phyloP scores from a whole-genome alignment of 2,797 vertebrate species.

The Leptoclinus maculatus region DNA sequence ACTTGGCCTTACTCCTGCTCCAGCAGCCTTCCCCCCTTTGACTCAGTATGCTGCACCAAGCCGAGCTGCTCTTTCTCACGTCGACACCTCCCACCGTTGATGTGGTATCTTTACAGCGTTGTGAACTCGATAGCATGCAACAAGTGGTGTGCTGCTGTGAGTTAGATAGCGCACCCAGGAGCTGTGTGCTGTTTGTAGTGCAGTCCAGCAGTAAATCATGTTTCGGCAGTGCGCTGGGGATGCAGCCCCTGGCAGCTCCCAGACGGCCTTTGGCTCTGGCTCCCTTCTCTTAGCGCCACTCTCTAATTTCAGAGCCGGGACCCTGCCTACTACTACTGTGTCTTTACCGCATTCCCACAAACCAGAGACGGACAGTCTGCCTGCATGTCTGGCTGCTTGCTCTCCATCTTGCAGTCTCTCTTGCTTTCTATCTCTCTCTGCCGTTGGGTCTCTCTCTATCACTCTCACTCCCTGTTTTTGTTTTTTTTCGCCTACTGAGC shows the following conservation, averaged over 20 bases:
- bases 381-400: conserved; percentile 76
- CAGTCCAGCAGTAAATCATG: conserved; percentile 73
- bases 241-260: conserved; percentile 79
- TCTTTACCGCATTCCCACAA: conserved; percentile 82
- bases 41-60: neutral
- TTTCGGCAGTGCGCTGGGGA: conserved; percentile 72
- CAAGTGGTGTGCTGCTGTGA: conserved; percentile 44
- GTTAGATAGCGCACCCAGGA: conserved; percentile 55
- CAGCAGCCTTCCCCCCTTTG: conserved; percentile 1
- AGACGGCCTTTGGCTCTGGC: conserved; percentile 78
- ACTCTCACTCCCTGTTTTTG: conserved; percentile 48
- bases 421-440: conserved; percentile 49
- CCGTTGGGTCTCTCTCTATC: conserved; percentile 48
- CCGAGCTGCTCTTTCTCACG: conserved; percentile 62
- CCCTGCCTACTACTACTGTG: conserved; percentile 80
- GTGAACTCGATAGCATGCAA: conserved; percentile 62
- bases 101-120: conserved; percentile 61
- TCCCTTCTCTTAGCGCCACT: conserved; percentile 80
- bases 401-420: conserved; percentile 56
- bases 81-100: conserved; percentile 65
- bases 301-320: conserved; percentile 82
- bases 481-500: conserved; percentile 50
- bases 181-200: conserved; percentile 62
- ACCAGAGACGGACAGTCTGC: conserved; percentile 83
- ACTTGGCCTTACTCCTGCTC: neutral